phyloP scores from a whole-genome alignment of 23 tunicate genomes.

The Halocynthia roretzi region DNA sequence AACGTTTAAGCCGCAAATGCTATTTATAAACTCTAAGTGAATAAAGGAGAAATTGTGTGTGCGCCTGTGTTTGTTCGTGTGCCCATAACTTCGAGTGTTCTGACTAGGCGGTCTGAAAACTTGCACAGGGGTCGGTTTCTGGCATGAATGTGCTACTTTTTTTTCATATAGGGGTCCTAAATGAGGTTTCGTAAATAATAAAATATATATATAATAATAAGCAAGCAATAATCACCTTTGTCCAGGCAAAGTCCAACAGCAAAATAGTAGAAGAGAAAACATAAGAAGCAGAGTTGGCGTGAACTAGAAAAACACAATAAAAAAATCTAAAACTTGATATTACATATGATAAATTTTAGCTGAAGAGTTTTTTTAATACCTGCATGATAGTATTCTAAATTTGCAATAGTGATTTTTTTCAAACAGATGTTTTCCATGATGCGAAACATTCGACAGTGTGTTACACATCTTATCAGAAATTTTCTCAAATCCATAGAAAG shows the following conservation, averaged over 20 bases:
- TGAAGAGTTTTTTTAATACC: not conserved
- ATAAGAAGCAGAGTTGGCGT: constrained; percentile 8
- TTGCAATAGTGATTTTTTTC: not conserved
- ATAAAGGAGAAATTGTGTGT: no score
- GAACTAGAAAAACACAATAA: not conserved
- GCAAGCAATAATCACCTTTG: not conserved
- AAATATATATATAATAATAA: not conserved
- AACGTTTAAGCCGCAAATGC: no score
- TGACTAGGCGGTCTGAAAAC: no score
- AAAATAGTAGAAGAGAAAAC: not conserved
- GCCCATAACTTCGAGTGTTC: no score
- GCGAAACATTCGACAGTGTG: not conserved
- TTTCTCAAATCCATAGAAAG: not conserved
- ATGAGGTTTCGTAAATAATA: not conserved
- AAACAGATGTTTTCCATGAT: no score
- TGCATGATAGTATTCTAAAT: not conserved
- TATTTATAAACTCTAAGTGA: no score
- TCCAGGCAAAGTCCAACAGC: constrained; percentile 4
- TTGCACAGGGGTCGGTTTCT: not conserved
- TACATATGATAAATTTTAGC: not conserved
- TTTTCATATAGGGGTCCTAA: no score
- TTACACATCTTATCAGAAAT: not conserved
- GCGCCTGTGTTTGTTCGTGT: no score
- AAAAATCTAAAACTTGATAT: not conserved
- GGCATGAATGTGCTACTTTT: not conserved